Conservation (phyloP, 2,888 invertebrate species). For the Caenorhabditis imperialis region DNA sequence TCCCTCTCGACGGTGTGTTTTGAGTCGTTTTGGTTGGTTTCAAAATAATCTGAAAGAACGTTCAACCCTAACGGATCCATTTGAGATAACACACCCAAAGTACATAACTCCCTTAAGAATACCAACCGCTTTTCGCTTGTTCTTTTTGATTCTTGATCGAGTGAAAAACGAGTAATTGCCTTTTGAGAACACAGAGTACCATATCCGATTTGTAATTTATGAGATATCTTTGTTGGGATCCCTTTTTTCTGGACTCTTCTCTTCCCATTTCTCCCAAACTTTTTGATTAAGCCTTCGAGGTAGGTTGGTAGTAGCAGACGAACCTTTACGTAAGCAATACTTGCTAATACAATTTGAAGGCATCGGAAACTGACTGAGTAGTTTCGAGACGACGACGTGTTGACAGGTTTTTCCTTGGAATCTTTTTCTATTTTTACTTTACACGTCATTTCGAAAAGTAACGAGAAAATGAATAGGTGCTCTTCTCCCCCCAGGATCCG, state of each 20-base stretch:
- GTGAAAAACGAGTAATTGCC: constrained; percentile 22
- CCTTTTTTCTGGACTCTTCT: constrained; percentile 5
- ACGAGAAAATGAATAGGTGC: constrained; percentile 5
- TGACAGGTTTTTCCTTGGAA: constrained; percentile 41
- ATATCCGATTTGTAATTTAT: constrained; percentile 34
- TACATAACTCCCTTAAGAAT: constrained; percentile 14
- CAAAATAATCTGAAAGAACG: not conserved
- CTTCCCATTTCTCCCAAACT: not conserved
- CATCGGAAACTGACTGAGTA: constrained; percentile 31
- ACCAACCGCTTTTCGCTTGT: no score
- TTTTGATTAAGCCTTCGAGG: constrained; percentile 7
- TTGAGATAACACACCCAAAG: no score
- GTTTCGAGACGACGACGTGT: constrained; percentile 30
- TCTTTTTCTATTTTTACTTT: constrained; percentile 31
- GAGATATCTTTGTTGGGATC: no score
- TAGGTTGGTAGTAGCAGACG: constrained; percentile 26
- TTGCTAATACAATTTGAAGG: constrained; percentile 46
- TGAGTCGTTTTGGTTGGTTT: not conserved
- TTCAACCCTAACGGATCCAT: not conserved
- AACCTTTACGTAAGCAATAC: constrained; percentile 29
- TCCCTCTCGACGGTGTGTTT: constrained; percentile 1
- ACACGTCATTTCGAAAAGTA: constrained; percentile 26
- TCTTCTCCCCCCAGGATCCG: no score
- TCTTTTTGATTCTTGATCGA: constrained; percentile 6
- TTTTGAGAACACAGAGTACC: constrained; percentile 20